These are phyloP conservation scores for Dexiosoma caninum DNA, from an alignment of 2,888 invertebrate species.

Conservation along the genomic window DNA sequence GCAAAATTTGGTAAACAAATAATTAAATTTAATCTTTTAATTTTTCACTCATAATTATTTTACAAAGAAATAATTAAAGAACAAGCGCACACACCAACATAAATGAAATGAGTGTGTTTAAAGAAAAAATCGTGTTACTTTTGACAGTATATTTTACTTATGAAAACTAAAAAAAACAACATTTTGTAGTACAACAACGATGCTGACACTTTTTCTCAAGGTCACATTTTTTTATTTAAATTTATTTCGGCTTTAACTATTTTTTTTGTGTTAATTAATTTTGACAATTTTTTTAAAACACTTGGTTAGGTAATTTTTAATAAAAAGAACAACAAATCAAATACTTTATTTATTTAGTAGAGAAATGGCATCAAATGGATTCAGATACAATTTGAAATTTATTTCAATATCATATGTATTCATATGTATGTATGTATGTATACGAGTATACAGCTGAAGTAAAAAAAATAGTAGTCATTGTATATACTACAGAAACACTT, in stretches of 20 bases:
- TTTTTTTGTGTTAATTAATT: not conserved
- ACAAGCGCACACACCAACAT: too few species aligned
- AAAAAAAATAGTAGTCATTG: too few species aligned
- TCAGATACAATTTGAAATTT: constrained; percentile 1
- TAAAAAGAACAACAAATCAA: not conserved
- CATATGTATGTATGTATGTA: too few species aligned
- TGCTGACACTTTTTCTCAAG: constrained; percentile 55
- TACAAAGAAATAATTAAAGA: too few species aligned
- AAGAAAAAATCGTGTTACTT: constrained; percentile 29
- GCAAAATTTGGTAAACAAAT: too few species aligned
- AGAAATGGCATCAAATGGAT: constrained; percentile 7
- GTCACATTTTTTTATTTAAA: constrained; percentile 30
- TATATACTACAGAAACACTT: too few species aligned
- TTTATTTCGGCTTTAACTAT: not conserved
- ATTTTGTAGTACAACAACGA: constrained; percentile 50
- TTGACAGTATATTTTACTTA: not conserved
- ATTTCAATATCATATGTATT: constrained; percentile 21
- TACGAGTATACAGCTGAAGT: too few species aligned
- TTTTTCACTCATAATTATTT: too few species aligned
- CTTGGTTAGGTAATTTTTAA: constrained; percentile 35
- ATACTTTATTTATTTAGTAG: not conserved
- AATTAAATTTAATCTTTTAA: too few species aligned
- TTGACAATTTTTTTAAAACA: constrained; percentile 34
- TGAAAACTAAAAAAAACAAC: not conserved
- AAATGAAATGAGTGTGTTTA: too few species aligned